Evolutionary conservation across 1,140 invertebrate genomes (phyloP), one percentile per base, ranked within the genome.

Genomic region (Danaus melanippus): DNA sequence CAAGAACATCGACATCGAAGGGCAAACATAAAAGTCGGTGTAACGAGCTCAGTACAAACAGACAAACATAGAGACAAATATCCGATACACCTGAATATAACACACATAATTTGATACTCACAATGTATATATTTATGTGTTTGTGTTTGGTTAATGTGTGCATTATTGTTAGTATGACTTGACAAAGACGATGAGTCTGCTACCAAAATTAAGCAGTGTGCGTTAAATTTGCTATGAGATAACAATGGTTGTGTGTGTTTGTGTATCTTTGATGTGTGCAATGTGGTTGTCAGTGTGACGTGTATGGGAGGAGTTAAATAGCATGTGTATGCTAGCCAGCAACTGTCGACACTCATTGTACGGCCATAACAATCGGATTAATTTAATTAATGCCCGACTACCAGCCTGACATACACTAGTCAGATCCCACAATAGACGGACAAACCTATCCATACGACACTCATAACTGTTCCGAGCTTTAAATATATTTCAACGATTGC

Each of bases 11-110:
- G 59, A 71, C 60, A 59, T 70, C 48, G 57, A 58, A 55, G 59
- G 57, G 62, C 63, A 69, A 71, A 71, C 56, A 68, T 54, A 52
- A 56, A 52, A 63, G 62, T 50, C 62, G 67, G 72, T 71, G 75
- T 79, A 79, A 79, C 73, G 74, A 76, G 72, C 66, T 67, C 57
- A 60, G 64, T 61, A 67, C 67, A 79, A 75, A 79, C 65, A 53
- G 53, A 52, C 58, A 48, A 58, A 68, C 57, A 69, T 69, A 76
- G 67, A 65, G 46, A 64, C 65, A 64, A 71, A 71, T 59, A 60
- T 56, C 32, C 47, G 32, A 12, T 56, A 64, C 12, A 49, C 15
- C 11, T 42, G 39, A 21, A n/a, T 39, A 5, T 32, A 53, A 40
- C 12, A 40, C 12, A 40, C 17, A 60, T 57, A 64, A 53, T 60